Base-by-base conservation (phyloP, 2,113 vertebrate species). In the Nansenia antarctica region DNA sequence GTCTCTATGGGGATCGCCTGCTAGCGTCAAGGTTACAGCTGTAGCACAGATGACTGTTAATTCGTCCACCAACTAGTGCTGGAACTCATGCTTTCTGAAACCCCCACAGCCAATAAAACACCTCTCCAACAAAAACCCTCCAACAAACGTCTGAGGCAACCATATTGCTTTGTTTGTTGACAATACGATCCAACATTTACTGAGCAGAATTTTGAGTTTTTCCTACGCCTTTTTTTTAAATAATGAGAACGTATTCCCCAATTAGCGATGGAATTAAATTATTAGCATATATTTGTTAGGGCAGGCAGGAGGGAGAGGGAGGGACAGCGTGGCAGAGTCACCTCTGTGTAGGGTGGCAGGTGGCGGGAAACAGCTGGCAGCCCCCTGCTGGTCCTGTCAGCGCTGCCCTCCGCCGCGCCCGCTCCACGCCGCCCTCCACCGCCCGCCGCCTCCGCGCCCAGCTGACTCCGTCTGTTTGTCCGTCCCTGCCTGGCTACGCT, bases 301-400 rank as follows among this genome's bases (percentile, higher is more conserved):
- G 67, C 67, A 64, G 61, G 3, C n/a, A 30, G 34, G 49, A 70
- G 67, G 31, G 60, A 65, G 20, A 72, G 29, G 57, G 62, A 68
- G 65, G 69, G 68, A 8, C 14, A 1, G 69, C 32, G 61, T 58
- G 37, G 30, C 22, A 54, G n/a, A n/a, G 29, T 58, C 53, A 31
- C 69, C 73, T 83, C 72, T 79, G 76, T 76, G 71, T 30, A 3
- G 45, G 64, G 66, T 65, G 78, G 64, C 85, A 89, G 85, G 80
- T 88, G 85, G 81, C 71, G 68, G 73, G 74, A 68, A 82, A 80
- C 86, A 89, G 84, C 86, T 88, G 84, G 77, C 45, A 37, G 70
- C 70, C 70, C 31, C 42, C 5, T 14, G 30, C 24, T 20, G 32
- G 9, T 24, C 30, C 61, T 37, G 29, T 52, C 60, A 26, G 9